A percentile compares a stretch with the other conserved stretches of the same genome.
Conservation (phyloP, 2,797 vertebrate species). For the Macroramphosus scolopax region DNA sequence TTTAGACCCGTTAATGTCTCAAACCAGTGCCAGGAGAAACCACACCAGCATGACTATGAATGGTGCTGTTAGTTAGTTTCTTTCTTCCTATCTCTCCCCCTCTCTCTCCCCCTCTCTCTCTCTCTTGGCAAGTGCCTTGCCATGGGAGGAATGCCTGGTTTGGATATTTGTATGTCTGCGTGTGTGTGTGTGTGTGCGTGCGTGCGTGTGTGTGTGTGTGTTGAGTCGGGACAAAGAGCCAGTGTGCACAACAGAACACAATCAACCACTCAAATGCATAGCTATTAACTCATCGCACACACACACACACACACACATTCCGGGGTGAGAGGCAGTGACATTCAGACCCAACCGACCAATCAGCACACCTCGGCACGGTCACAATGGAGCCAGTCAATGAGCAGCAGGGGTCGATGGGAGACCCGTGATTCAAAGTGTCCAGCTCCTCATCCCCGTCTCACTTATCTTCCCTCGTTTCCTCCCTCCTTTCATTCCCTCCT, state of each 20-base stretch:
- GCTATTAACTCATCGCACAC: conserved; percentile 74
- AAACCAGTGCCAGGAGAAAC: conserved; percentile 53
- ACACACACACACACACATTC: conserved; percentile 30
- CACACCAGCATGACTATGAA: conserved; percentile 68
- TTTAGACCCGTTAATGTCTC: conserved; percentile 60
- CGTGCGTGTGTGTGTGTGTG: conserved; percentile 16
- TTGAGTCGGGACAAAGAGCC: conserved; percentile 68
- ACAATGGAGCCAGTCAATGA: conserved; percentile 69
- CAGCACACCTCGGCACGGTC: conserved; percentile 18
- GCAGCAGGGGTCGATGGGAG: conserved; percentile 56
- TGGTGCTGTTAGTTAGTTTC: conserved; percentile 60
- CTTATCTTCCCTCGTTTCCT: conserved; percentile 40
- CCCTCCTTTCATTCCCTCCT: conserved; percentile 14
- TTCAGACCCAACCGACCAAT: conserved; percentile 63
- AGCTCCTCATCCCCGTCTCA: conserved; percentile 45
- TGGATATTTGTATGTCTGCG: too few relatives aligned
- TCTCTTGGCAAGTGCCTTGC: conserved; percentile 54
- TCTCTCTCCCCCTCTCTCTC: conserved; percentile 37
- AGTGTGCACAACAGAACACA: conserved; percentile 73
- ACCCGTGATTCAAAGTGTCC: conserved; percentile 61
- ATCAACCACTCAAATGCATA: conserved; percentile 70
- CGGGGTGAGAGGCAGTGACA: conserved; percentile 57
- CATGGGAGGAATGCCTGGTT: conserved; percentile 68
- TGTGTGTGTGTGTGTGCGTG: conserved; percentile 6
- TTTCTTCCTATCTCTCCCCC: conserved; percentile 23